Evolutionary conservation across 2,888 invertebrate genomes (phyloP).

Genomic region (Metallyticus violacea): DNA sequence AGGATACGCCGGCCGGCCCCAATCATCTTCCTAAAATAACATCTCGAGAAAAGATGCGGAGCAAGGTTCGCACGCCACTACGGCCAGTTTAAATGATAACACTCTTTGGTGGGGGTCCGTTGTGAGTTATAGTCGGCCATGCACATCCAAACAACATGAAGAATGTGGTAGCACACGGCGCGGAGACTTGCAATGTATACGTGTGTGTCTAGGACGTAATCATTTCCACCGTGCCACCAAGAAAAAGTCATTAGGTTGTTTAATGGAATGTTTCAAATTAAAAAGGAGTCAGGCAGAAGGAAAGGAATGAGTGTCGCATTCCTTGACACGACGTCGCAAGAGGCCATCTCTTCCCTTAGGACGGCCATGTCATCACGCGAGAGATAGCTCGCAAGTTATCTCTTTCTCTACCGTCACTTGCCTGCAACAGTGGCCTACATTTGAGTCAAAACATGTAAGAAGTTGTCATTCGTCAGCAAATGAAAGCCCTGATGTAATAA

Average conservation of each 20-base stretch:
- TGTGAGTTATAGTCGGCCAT: background rate
- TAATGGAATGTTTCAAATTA: conserved; percentile 17
- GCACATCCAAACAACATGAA: too few relatives aligned
- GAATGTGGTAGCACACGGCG: background rate
- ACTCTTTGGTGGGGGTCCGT: too few relatives aligned
- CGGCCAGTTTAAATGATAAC: too few relatives aligned
- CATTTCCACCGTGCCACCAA: background rate
- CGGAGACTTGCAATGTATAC: too few relatives aligned
- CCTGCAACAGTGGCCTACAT: background rate
- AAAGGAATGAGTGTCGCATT: conserved; percentile 3
- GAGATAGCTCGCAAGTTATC: background rate
- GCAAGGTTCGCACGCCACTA: too few relatives aligned
- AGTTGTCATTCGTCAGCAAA: too few relatives aligned
- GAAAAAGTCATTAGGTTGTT: conserved; percentile 9
- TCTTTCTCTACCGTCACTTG: background rate
- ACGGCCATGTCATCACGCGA: background rate
- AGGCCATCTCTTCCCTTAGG: background rate
- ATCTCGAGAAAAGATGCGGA: too few relatives aligned
- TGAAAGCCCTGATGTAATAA: too few relatives aligned
- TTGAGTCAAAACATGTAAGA: too few relatives aligned
- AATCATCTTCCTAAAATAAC: too few relatives aligned
- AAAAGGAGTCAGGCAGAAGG: background rate
- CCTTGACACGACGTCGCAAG: background rate
- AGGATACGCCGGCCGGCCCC: too few relatives aligned
- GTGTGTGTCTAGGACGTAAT: too few relatives aligned